Percentiles rank a stretch among this genome's conserved stretches.
Conservation (phyloP, 2,797 vertebrate species). For the Centroberyx gerrardi region DNA sequence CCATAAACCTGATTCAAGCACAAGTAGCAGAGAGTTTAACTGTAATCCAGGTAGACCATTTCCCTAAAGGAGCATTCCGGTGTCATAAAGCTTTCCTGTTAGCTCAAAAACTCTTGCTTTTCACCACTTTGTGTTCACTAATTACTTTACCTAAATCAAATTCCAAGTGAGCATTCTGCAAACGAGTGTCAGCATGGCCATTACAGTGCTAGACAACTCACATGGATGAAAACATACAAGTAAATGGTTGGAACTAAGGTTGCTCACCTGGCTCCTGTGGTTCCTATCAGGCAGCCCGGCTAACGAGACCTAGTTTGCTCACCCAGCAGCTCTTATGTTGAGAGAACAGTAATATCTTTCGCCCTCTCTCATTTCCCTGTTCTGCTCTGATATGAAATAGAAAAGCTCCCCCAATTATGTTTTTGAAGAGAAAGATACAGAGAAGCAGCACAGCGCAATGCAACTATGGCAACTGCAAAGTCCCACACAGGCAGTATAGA, state of each 20-base stretch:
- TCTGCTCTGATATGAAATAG: conserved; percentile 30
- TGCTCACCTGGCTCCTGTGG: conserved; percentile 15
- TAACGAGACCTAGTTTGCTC: conserved; percentile 35
- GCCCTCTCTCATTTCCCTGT: conserved; percentile 28
- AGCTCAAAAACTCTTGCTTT: too few relatives aligned
- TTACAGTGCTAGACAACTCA: background rate
- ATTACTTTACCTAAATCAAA: too few relatives aligned
- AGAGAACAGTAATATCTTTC: conserved; percentile 37
- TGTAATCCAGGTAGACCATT: conserved; percentile 41
- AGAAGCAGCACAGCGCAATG: background rate
- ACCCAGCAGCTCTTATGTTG: conserved; percentile 25
- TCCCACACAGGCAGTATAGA: background rate
- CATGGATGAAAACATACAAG: conserved; percentile 22
- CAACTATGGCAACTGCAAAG: conserved; percentile 24
- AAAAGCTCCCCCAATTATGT: conserved; percentile 30
- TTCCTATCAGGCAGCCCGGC: conserved; percentile 23
- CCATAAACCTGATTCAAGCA: conserved; percentile 49
- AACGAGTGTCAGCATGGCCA: too few relatives aligned
- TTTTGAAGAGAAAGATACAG: conserved; percentile 7
- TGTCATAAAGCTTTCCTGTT: conserved; percentile 10
- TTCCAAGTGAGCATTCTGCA: too few relatives aligned
- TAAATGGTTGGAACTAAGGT: conserved; percentile 1
- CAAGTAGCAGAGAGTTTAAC: conserved; percentile 32
- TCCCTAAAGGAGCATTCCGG: conserved; percentile 27
- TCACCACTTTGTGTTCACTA: too few relatives aligned